These are phyloP conservation scores for Chelon labrosus DNA, from an alignment of 2,797 vertebrate genomes.

Conservation along the genomic window DNA sequence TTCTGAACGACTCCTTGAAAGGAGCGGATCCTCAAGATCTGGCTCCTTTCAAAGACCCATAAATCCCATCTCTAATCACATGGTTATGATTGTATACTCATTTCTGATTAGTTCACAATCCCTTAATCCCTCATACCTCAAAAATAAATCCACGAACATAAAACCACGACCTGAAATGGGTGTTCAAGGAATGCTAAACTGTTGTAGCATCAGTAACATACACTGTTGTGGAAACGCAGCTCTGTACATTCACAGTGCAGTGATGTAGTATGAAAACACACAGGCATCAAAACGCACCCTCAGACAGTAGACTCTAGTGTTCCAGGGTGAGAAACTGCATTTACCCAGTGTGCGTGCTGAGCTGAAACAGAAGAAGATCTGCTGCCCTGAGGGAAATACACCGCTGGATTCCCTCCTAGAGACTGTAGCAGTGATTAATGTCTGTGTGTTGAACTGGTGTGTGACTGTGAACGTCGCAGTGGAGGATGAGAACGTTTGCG, in stretches of 20 bases:
- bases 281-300: constrained; percentile 17
- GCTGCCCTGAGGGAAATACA: constrained; percentile 55
- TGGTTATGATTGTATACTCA: no score
- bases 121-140: no score
- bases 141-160: no score
- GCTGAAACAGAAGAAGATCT: constrained; percentile 43
- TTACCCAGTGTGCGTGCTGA: constrained; percentile 43
- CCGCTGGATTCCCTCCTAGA: constrained; percentile 33
- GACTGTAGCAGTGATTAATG: constrained; percentile 57
- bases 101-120: no score
- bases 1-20: no score
- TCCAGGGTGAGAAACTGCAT: constrained; percentile 44
- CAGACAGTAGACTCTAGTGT: constrained; percentile 17
- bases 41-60: no score
- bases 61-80: no score
- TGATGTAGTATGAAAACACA: background rate
- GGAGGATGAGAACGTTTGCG: background rate
- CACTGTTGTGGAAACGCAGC: background rate
- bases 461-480: constrained; percentile 32
- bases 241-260: background rate
- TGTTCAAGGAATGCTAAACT: no score
- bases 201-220: background rate
- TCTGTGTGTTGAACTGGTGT: constrained; percentile 36
- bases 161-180: no score
- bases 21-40: no score